Conservation (phyloP, 2,888 invertebrate genomes). For the Rotaria sp. region DNA sequence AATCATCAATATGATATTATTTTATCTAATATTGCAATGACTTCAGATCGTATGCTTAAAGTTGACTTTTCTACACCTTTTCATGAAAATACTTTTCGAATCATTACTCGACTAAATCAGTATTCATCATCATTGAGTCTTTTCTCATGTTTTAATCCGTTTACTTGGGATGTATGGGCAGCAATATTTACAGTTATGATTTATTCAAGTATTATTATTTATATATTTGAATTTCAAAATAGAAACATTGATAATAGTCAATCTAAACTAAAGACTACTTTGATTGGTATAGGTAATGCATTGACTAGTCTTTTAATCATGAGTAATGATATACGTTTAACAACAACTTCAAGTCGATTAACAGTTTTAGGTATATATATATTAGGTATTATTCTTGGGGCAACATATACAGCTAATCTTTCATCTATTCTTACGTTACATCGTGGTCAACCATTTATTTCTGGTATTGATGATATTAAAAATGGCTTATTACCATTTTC, state of each 20-base stretch:
- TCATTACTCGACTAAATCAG: neutral
- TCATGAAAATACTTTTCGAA: neutral
- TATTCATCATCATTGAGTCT: neutral
- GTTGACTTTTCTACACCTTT: neutral
- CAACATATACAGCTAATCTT: neutral
- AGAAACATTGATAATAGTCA: neutral
- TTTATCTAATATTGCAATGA: neutral
- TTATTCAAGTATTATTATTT: neutral
- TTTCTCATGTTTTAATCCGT: slow-evolving; percentile 7
- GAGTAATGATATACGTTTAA: neutral
- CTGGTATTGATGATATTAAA: slow-evolving; percentile 17
- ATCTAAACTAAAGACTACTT: neutral
- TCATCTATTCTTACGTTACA: neutral
- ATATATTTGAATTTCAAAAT: neutral
- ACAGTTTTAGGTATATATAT: neutral
- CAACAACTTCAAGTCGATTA: neutral
- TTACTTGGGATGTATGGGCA: neutral
- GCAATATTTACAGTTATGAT: neutral
- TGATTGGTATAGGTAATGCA: neutral
- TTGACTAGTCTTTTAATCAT: neutral
- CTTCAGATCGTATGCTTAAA: neutral
- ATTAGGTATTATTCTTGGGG: neutral
- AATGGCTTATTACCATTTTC: neutral
- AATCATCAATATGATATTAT: neutral
- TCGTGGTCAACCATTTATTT: neutral